Percentiles rank a stretch among this genome's conserved stretches.
phyloP scores from a whole-genome alignment of 2,888 invertebrate species.

The Melieria picta region DNA sequence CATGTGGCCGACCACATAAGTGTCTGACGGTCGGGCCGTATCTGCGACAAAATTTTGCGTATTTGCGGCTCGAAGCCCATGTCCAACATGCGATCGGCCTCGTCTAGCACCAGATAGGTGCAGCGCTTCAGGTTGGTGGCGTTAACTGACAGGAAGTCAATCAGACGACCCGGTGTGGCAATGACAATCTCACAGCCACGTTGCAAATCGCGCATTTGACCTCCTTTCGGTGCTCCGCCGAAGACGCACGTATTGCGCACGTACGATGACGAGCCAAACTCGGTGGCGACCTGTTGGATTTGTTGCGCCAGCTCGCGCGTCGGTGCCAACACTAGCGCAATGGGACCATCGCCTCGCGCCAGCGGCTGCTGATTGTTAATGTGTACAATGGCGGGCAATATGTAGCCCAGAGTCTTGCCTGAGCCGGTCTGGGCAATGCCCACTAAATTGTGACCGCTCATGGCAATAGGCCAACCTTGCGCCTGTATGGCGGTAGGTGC shows the following conservation, averaged over 20 bases:
- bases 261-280: slow-evolving; percentile 83
- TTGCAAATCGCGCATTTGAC: slow-evolving; percentile 78
- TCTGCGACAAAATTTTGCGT: slow-evolving; percentile 92
- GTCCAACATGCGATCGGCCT: slow-evolving; percentile 96
- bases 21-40: slow-evolving; percentile 94
- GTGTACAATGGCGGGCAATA: slow-evolving; percentile 86
- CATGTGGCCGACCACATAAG: slow-evolving; percentile 99
- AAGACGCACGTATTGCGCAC: slow-evolving; percentile 88
- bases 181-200: slow-evolving; percentile 89
- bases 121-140: slow-evolving; percentile 80
- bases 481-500: slow-evolving; percentile 87
- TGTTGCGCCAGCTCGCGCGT: slow-evolving; percentile 84
- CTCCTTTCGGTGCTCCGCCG: slow-evolving; percentile 88
- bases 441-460: slow-evolving; percentile 85
- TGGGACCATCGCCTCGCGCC: slow-evolving; percentile 83
- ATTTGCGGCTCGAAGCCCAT: slow-evolving; percentile 99
- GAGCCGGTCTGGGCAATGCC: slow-evolving; percentile 89
- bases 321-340: slow-evolving; percentile 82
- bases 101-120: slow-evolving; percentile 91
- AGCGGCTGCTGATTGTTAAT: slow-evolving; percentile 84
- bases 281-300: slow-evolving; percentile 84
- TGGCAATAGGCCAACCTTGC: slow-evolving; percentile 88
- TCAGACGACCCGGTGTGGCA: slow-evolving; percentile 90
- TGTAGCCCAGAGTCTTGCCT: slow-evolving; percentile 83
- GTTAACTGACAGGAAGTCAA: slow-evolving; percentile 85